Conservation (phyloP, 2,797 vertebrate genomes). For the Chloroceryle amazona region DNA sequence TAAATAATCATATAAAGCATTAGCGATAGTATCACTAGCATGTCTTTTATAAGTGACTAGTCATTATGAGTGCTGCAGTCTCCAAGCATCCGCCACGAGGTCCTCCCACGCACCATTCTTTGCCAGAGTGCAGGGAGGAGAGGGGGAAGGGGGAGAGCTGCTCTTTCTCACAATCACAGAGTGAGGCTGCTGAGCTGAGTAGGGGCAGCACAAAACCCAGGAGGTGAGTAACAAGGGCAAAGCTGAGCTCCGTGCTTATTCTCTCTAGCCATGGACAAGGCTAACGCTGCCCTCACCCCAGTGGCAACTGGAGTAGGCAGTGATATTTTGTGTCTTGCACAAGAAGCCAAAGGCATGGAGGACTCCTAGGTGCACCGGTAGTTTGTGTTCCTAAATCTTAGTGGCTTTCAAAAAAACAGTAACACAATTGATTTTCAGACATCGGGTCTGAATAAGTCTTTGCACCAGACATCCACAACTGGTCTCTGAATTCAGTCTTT, state of each 20-base stretch:
- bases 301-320: not conserved
- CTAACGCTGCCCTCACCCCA: fast-evolving
- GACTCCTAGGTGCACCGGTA: not conserved
- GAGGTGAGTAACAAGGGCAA: not conserved
- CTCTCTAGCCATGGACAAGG: fast-evolving
- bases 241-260: not conserved
- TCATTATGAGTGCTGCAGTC: not conserved
- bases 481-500: not conserved
- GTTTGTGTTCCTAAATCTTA: not conserved
- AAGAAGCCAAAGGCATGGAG: not conserved
- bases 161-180: not conserved
- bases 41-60: not conserved
- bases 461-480: not conserved
- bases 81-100: not conserved
- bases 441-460: not conserved
- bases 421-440: not conserved
- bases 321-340: too few species aligned
- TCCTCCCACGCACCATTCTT: conserved; percentile 19
- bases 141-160: conserved; percentile 48
- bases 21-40: not conserved
- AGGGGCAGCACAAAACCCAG: not conserved
- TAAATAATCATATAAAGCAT: not conserved
- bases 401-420: not conserved
- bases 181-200: not conserved
- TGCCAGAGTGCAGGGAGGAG: not conserved